phyloP scores from a whole-genome alignment of 1,140 invertebrate species.

The Atta colombica region DNA sequence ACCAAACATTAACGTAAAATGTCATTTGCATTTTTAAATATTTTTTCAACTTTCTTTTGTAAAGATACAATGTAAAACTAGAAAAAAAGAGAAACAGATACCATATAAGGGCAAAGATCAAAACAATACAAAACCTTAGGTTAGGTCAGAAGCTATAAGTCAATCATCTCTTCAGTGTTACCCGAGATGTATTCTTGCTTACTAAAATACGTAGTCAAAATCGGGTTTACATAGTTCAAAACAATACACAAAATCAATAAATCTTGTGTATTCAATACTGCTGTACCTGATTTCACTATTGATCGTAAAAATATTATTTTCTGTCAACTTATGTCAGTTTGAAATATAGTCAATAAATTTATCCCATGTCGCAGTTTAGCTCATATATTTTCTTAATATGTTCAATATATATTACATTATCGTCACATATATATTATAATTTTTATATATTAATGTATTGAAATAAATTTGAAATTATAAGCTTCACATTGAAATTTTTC shows the following conservation, averaged over 20 bases:
- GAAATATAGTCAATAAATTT: neutral
- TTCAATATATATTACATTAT: neutral
- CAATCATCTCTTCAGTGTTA: neutral
- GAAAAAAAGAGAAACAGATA: no score
- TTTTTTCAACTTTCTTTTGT: neutral
- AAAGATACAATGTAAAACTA: neutral
- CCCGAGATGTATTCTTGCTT: neutral
- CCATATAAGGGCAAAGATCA: no score
- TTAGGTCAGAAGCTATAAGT: neutral
- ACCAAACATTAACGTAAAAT: slow-evolving; percentile 40
- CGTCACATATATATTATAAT: neutral
- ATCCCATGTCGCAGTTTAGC: neutral
- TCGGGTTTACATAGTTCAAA: neutral
- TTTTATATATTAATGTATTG: neutral
- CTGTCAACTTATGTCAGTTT: neutral
- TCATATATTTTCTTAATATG: neutral
- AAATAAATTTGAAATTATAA: neutral
- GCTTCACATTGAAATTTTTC: neutral
- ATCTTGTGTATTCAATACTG: neutral
- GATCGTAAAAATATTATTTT: neutral
- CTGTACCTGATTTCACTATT: neutral
- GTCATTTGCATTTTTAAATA: neutral
- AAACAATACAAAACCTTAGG: neutral
- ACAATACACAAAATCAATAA: neutral
- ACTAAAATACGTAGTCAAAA: neutral